phyloP scores from a whole-genome alignment of 92 coral and sea anemone species.

The Pocillopora grandis region DNA sequence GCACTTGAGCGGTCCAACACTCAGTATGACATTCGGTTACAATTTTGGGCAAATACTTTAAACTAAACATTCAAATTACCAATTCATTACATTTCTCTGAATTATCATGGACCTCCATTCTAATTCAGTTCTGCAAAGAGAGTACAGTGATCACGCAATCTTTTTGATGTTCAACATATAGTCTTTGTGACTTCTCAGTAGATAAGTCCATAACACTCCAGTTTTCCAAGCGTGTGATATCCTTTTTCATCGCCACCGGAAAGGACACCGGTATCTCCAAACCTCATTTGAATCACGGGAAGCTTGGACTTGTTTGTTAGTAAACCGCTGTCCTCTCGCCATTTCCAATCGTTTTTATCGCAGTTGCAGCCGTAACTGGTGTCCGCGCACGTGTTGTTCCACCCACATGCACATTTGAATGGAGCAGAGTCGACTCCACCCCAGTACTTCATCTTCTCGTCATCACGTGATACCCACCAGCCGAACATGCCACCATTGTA shows the following conservation, averaged over 20 bases:
- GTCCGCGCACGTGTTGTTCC: not conserved
- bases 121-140: too few species aligned
- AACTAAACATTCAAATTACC: too few species aligned
- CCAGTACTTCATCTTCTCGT: slow-evolving; percentile 25
- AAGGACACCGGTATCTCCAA: slow-evolving; percentile 40
- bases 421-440: slow-evolving; percentile 5
- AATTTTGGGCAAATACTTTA: too few species aligned
- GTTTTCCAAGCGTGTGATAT: slow-evolving; percentile 56
- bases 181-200: not conserved
- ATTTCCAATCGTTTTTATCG: slow-evolving; percentile 22
- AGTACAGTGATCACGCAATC: too few species aligned
- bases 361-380: slow-evolving; percentile 6
- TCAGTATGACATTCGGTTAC: too few species aligned
- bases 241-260: not conserved
- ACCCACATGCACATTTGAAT: slow-evolving; percentile 11
- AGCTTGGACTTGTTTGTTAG: slow-evolving; percentile 43
- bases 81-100: too few species aligned
- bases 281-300: slow-evolving; percentile 46
- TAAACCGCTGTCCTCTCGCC: slow-evolving; percentile 52
- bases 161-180: not conserved
- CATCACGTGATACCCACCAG: slow-evolving; percentile 51
- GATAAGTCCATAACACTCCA: slow-evolving; percentile 32
- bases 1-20: too few species aligned
- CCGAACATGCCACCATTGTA: slow-evolving; percentile 5
- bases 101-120: too few species aligned